phyloP scores from a whole-genome alignment of 2,797 vertebrate species.

The Clarias laeviceps region DNA sequence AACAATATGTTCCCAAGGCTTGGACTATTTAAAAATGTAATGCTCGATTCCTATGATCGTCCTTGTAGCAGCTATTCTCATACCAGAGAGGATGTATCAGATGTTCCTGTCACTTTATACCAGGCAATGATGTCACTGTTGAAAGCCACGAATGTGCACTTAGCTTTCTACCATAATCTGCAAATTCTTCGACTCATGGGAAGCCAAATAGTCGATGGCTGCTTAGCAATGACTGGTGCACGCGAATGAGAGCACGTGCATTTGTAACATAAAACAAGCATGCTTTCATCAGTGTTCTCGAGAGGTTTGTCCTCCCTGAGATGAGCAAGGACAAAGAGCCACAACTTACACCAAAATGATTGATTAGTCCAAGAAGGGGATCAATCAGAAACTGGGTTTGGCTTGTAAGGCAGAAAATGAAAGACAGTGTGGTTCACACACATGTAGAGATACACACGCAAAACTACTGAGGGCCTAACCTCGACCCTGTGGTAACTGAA shows the following conservation, averaged over 20 bases:
- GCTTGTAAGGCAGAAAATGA: background rate
- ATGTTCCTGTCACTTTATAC: background rate
- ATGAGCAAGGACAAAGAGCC: background rate
- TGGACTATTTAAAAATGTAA: background rate
- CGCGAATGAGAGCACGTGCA: constrained; percentile 17
- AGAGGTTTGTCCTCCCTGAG: constrained; percentile 7
- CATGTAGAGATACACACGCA: background rate
- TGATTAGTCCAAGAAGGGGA: constrained; percentile 19
- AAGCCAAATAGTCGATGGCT: background rate
- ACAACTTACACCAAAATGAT: constrained; percentile 17
- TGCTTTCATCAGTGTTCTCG: background rate
- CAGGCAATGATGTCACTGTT: constrained; percentile 14
- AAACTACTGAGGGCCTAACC: background rate
- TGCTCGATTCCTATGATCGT: background rate
- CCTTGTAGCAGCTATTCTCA: background rate
- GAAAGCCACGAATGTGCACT: constrained; percentile 17
- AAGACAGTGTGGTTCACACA: background rate
- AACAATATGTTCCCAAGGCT: background rate
- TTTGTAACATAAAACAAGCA: constrained; percentile 18
- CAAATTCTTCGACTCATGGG: background rate
- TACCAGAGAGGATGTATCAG: background rate
- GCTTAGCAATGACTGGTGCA: background rate
- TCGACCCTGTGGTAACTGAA: background rate
- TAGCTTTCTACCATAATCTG: background rate
- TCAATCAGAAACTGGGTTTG: constrained; percentile 4